These are phyloP conservation scores for Gymnothorax reevesii DNA, from an alignment of 2,797 vertebrate species.

Conservation along the genomic window DNA sequence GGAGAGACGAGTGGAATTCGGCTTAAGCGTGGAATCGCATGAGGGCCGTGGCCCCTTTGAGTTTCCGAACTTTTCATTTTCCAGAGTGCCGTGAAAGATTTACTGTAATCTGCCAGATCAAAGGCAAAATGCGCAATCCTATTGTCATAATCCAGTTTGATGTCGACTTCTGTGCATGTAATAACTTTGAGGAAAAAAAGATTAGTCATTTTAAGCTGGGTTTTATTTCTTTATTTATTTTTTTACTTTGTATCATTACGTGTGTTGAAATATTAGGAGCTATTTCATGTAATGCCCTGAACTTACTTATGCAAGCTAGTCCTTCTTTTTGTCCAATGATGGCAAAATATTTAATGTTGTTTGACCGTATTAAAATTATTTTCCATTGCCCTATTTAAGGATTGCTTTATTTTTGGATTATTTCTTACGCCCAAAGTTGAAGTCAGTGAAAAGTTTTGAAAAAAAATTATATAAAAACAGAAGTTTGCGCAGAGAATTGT, in stretches of 20 bases:
- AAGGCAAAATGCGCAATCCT: slow-evolving; percentile 72
- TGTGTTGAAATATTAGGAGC: slow-evolving; percentile 44
- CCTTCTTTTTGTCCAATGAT: slow-evolving; percentile 2
- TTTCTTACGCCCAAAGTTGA: slow-evolving; percentile 30
- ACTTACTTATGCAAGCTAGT: background rate
- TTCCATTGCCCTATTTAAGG: background rate
- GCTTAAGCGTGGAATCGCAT: slow-evolving; percentile 55
- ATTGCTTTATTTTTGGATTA: background rate
- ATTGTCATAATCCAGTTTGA: slow-evolving; percentile 75
- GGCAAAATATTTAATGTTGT: slow-evolving; percentile 16
- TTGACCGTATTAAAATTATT: background rate
- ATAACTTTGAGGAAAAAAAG: slow-evolving; percentile 63
- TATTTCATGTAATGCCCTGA: slow-evolving; percentile 33
- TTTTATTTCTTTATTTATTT: slow-evolving; percentile 11
- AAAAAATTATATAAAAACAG: background rate
- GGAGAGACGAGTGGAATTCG: slow-evolving; percentile 54
- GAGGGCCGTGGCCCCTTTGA: slow-evolving; percentile 51
- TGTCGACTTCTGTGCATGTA: slow-evolving; percentile 71
- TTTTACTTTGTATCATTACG: slow-evolving; percentile 37
- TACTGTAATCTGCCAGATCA: slow-evolving; percentile 81
- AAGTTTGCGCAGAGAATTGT: background rate
- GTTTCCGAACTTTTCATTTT: slow-evolving; percentile 65
- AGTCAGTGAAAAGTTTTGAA: background rate
- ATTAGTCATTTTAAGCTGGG: slow-evolving; percentile 51
- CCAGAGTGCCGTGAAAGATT: slow-evolving; percentile 63